phyloP scores from a whole-genome alignment of 2,797 vertebrate genomes.

The Phoebastria nigripes region DNA sequence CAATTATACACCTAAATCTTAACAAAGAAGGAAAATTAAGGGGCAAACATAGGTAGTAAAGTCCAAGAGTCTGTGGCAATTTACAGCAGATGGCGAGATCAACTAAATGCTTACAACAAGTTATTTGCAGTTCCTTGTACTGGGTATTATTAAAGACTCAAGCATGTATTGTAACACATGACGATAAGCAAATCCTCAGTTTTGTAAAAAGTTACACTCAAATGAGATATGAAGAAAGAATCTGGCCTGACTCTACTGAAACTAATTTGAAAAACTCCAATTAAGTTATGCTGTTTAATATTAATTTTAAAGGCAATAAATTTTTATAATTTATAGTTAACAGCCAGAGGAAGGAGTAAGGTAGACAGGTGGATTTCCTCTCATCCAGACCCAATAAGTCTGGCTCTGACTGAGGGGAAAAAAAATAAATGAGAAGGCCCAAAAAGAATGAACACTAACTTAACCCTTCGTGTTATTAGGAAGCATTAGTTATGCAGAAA shows the following conservation, averaged over 20 bases:
- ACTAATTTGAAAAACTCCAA: background rate
- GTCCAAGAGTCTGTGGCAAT: background rate
- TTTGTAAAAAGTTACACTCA: background rate
- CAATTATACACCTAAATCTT: background rate
- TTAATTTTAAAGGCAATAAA: background rate
- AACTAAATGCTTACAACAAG: background rate
- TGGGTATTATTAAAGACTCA: background rate
- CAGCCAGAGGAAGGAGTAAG: background rate
- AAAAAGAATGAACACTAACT: background rate
- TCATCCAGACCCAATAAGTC: background rate
- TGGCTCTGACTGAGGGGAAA: background rate
- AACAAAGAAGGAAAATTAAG: background rate
- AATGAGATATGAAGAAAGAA: background rate
- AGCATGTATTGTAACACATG: background rate
- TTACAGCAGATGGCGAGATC: background rate
- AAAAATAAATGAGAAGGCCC: too few species aligned
- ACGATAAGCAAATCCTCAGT: background rate
- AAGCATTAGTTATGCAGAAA: background rate
- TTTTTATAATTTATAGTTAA: background rate
- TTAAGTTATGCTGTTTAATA: background rate
- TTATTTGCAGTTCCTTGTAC: background rate
- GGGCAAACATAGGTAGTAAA: background rate
- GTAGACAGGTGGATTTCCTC: background rate
- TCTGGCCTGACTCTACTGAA: background rate
- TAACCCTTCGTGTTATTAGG: background rate